Conservation (phyloP, 1,140 invertebrate species). For the Drosophila arawakana region DNA sequence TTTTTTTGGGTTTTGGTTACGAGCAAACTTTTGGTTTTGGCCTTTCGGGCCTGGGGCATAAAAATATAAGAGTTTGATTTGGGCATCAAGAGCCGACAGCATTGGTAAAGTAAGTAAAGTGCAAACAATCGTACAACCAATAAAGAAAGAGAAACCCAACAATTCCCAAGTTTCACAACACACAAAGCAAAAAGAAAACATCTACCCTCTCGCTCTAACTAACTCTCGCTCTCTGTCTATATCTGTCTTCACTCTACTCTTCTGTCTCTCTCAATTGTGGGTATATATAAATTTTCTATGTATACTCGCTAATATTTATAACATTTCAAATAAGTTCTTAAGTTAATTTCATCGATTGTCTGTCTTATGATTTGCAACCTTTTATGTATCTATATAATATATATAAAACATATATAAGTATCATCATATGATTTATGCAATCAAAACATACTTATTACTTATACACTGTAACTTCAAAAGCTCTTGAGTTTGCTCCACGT, state of each 20-base stretch:
- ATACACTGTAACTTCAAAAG: constrained; percentile 80
- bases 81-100: constrained; percentile 52
- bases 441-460: constrained; percentile 58
- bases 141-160: constrained; percentile 42
- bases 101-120: constrained; percentile 42
- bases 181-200: constrained; percentile 31
- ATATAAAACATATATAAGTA: constrained; percentile 23
- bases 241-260: constrained; percentile 1
- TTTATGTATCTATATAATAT: constrained; percentile 11
- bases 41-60: constrained; percentile 43
- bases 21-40: constrained; percentile 58
- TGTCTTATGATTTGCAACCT: constrained; percentile 48
- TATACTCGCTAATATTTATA: constrained; percentile 8
- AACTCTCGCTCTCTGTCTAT: constrained; percentile 10
- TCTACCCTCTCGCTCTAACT: constrained; percentile 24
- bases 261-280: constrained; percentile 19
- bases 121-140: constrained; percentile 34
- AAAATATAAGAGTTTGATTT: constrained; percentile 62
- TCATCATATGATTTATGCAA: constrained; percentile 49
- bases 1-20: constrained; percentile 16
- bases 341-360: constrained; percentile 54
- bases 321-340: constrained; percentile 25
- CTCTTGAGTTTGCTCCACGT: constrained; percentile 81
- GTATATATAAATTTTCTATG: constrained; percentile 23
- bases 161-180: constrained; percentile 33